phyloP scores from a whole-genome alignment of 2,797 vertebrate genomes.

The Taeniopygia guttata region DNA sequence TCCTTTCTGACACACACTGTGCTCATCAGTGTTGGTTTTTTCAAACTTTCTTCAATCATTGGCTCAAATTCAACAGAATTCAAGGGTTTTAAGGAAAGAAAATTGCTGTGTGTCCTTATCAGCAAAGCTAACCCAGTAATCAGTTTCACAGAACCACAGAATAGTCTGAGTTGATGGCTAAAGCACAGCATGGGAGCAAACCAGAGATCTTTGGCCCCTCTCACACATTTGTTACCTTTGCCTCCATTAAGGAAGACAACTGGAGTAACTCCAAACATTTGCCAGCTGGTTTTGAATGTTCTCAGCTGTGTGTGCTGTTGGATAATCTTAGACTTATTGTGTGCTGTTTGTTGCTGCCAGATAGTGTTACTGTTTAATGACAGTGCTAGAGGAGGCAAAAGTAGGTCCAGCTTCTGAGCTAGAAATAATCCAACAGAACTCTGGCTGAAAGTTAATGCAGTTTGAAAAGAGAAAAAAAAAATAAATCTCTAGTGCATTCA shows the following conservation, averaged over 20 bases:
- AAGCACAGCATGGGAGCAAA: background rate
- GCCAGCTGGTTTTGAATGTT: conserved; percentile 62
- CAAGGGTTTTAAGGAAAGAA: background rate
- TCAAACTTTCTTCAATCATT: background rate
- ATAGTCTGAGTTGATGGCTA: background rate
- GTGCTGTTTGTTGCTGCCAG: conserved; percentile 54
- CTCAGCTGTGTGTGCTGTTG: conserved; percentile 62
- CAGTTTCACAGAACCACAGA: background rate
- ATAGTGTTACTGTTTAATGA: conserved; percentile 63
- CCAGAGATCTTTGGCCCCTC: background rate
- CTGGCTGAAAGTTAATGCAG: conserved; percentile 7
- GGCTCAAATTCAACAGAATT: background rate
- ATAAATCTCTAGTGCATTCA: background rate
- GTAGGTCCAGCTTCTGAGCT: conserved; percentile 42
- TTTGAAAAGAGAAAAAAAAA: background rate
- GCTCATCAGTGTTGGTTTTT: background rate
- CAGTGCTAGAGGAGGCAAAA: conserved; percentile 41
- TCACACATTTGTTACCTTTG: conserved; percentile 17
- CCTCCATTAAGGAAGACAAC: conserved; percentile 13
- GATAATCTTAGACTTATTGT: conserved; percentile 60
- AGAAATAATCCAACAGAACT: conserved; percentile 23
- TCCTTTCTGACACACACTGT: background rate
- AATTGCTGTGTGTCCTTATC: background rate
- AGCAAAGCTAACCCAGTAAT: background rate
- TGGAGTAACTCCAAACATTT: conserved; percentile 59